Percentiles rank a stretch among this genome's conserved stretches.
Evolutionary conservation across 2,888 invertebrate genomes (phyloP).

Genomic region (Carabus problematicus): DNA sequence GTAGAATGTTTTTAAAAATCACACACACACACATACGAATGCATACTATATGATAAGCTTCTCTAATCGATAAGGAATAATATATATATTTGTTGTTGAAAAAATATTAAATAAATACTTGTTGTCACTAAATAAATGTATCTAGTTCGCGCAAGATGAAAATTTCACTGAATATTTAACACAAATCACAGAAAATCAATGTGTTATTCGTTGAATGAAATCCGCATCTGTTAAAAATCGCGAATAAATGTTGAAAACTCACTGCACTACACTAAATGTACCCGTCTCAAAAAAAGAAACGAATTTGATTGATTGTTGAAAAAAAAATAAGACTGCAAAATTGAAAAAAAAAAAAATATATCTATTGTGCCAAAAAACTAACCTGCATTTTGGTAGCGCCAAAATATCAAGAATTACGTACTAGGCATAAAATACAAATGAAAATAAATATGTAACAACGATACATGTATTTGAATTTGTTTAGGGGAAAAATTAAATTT

Average conservation of each 20-base stretch:
- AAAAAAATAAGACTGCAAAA: slow-evolving; percentile 31
- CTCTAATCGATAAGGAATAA: not conserved
- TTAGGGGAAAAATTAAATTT: too few species aligned
- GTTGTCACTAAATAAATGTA: slow-evolving; percentile 13
- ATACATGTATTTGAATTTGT: too few species aligned
- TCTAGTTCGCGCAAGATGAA: too few species aligned
- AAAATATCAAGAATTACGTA: too few species aligned
- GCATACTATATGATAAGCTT: too few species aligned
- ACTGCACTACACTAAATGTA: slow-evolving; percentile 19
- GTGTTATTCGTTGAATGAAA: slow-evolving; percentile 10
- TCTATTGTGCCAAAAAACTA: slow-evolving; percentile 50
- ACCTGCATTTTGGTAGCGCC: slow-evolving; percentile 43
- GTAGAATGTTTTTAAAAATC: too few species aligned
- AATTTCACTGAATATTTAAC: slow-evolving; percentile 21
- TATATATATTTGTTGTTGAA: slow-evolving; percentile 13
- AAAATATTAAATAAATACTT: slow-evolving; percentile 7
- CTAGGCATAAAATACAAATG: too few species aligned
- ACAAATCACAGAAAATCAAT: slow-evolving; percentile 5
- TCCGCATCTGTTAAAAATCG: not conserved
- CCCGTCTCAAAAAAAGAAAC: slow-evolving; percentile 21
- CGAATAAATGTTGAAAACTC: slow-evolving; percentile 19
- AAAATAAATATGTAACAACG: too few species aligned
- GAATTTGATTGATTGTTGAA: slow-evolving; percentile 33
- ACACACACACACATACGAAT: too few species aligned
- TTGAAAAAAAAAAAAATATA: slow-evolving; percentile 46